Evolutionary conservation across 2,113 vertebrate species (phyloP), one percentile per base, ranked within the genome.

Genomic region (Lynx canadensis): DNA sequence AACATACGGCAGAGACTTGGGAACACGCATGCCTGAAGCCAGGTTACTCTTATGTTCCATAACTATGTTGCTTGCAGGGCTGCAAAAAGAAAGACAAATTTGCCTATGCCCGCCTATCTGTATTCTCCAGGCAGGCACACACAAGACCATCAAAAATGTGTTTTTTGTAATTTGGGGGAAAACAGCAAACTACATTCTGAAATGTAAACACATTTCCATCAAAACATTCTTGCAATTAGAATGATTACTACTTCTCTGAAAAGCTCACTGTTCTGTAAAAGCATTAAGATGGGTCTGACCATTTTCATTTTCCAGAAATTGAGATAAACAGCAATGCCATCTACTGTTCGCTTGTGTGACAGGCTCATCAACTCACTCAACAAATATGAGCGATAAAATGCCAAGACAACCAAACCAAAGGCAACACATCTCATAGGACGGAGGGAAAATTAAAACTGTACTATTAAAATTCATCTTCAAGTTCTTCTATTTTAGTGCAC

Each of bases 1-100:
- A 63, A 98, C 91, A 94, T 98, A 97, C 0, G 98, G 98, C 93
- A 99, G 95, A 95, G 98, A 98, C 92, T 97, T 98, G 90, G 98
- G 98, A 93, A 98, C 97, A 8, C 98, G 97, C 93, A 99, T 97
- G 81, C 97, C 97, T 92, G 98, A 98, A 84, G 95, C 98, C 86
- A 99, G 97, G 80, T 98, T 98, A 93, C 82, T 98, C 97, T 98
- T 98, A 91, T 92, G 97, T 95, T 98, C 98, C 97, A 92, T 84
- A 63, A 97, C 85, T 94, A 96, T 52, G 55, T 89, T 98, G 85
- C 84, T 97, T 71, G 96, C 97, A 90, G 97, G 74, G 69, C 98
- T 98, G 85, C 38, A 97, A 93, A 86, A 88, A 93, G 7, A 88
- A 89, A 82, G 31, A 96, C 19, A 10, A 81, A 92, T 91, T 45